Conservation (phyloP, 2,797 vertebrate genomes). For the Echiichthys vipera region DNA sequence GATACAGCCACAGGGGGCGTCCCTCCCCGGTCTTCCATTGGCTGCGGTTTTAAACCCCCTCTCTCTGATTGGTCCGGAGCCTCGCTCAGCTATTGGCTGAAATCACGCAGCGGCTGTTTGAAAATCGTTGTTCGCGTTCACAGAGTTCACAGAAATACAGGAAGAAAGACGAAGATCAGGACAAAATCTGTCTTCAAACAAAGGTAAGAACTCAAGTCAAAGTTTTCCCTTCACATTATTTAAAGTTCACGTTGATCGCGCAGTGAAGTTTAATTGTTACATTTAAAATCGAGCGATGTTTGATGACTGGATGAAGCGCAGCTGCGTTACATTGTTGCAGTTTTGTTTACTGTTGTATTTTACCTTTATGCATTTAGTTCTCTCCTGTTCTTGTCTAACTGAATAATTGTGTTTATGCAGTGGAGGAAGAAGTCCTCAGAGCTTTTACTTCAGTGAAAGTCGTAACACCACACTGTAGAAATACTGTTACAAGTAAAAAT, state of each 20-base stretch:
- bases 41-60: slow-evolving; percentile 75
- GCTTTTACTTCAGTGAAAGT: too few relatives aligned
- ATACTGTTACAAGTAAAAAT: too few relatives aligned
- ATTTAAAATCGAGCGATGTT: too few relatives aligned
- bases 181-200: rapidly evolving
- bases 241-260: rapidly evolving
- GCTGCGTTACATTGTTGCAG: neutral
- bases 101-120: slow-evolving; percentile 61
- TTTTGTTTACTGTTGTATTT: neutral
- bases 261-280: neutral
- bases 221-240: rapidly evolving
- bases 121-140: slow-evolving; percentile 54
- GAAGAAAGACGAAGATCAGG: neutral
- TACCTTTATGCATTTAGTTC: too few relatives aligned
- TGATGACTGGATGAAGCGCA: neutral
- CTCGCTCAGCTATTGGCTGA: slow-evolving; percentile 62
- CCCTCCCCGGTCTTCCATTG: slow-evolving; percentile 49
- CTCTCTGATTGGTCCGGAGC: slow-evolving; percentile 65
- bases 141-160: neutral
- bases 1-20: rapidly evolving
- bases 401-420: too few relatives aligned
- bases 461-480: too few relatives aligned
- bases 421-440: too few relatives aligned
- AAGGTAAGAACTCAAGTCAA: slow-evolving; percentile 1
- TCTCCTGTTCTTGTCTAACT: too few relatives aligned